These are phyloP conservation scores for Apodemus sylvaticus DNA, from an alignment of 2,113 vertebrate genomes.

Conservation along the genomic window DNA sequence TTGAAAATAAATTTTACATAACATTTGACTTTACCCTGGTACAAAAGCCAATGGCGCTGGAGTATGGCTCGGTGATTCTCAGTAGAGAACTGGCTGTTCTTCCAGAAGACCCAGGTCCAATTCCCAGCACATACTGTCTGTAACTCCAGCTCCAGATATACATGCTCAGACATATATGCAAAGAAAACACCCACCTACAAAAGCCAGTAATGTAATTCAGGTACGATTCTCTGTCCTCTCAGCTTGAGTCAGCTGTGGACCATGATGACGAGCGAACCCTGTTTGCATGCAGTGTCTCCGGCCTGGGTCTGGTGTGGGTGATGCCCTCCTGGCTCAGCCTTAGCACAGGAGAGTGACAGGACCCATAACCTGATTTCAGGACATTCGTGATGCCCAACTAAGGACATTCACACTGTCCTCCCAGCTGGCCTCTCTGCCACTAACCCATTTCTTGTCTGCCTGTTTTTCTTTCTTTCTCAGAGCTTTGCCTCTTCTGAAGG, in stretches of 20 bases:
- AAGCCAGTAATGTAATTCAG: neutral
- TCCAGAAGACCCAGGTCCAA: neutral
- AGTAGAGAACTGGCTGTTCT: neutral
- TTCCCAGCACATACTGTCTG: neutral
- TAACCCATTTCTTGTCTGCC: neutral
- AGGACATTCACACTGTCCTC: neutral
- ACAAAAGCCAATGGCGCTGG: neutral
- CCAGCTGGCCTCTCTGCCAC: rapidly evolving
- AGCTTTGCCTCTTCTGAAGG: rapidly evolving
- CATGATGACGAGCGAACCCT: neutral
- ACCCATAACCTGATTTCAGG: neutral
- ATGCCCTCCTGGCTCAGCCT: neutral
- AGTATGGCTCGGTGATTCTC: neutral
- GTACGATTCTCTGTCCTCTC: rapidly evolving
- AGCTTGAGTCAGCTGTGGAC: neutral
- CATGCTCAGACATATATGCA: neutral
- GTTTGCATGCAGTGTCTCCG: neutral
- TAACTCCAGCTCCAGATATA: neutral
- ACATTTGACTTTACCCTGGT: neutral
- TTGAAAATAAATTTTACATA: neutral
- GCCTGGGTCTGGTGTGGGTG: neutral
- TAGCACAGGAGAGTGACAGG: neutral
- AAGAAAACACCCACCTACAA: neutral
- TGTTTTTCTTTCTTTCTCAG: neutral
- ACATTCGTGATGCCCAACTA: rapidly evolving